Evolutionary conservation across 1,140 invertebrate species (phyloP).

Genomic region (Mycetomoellerius zeteki): DNA sequence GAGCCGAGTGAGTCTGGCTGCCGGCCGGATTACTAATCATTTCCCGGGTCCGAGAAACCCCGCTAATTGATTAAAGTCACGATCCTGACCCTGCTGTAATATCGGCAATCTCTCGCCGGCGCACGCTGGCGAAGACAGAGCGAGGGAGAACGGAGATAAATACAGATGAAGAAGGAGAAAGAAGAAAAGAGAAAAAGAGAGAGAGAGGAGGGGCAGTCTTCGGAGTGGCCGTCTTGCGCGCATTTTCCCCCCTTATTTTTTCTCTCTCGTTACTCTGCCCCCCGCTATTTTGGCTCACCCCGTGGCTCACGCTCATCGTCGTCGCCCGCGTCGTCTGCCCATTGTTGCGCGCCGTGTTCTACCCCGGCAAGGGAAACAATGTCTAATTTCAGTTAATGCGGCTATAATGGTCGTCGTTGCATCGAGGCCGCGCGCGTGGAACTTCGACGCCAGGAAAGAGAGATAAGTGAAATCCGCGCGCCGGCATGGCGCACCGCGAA

Average conservation of each 20-base stretch:
- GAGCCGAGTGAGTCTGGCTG: conserved; percentile 70
- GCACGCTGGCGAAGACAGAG: conserved; percentile 64
- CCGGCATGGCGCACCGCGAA: conserved; percentile 30
- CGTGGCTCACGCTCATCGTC: not conserved
- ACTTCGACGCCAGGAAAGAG: conserved; percentile 62
- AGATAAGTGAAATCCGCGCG: conserved; percentile 74
- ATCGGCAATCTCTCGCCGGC: conserved; percentile 81
- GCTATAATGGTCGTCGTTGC: conserved; percentile 75
- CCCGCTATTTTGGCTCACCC: conserved; percentile 28
- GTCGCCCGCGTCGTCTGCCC: conserved; percentile 3
- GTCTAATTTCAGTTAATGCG: conserved; percentile 79
- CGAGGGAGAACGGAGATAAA: conserved; percentile 29
- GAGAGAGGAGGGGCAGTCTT: not conserved
- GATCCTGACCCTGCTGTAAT: conserved; percentile 82
- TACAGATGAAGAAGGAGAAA: not conserved
- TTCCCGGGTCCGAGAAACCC: conserved; percentile 85
- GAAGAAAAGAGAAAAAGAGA: not conserved
- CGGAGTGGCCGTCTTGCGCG: conserved; percentile 21
- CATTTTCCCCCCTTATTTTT: conserved; percentile 24
- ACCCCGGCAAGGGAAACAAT: conserved; percentile 75
- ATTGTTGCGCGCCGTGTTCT: conserved; percentile 40
- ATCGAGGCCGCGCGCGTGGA: conserved; percentile 49
- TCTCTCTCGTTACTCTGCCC: conserved; percentile 42
- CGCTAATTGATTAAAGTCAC: conserved; percentile 85
- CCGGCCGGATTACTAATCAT: conserved; percentile 85